phyloP scores from a whole-genome alignment of 2,888 invertebrate genomes.

The Leptopilina drosophilae region DNA sequence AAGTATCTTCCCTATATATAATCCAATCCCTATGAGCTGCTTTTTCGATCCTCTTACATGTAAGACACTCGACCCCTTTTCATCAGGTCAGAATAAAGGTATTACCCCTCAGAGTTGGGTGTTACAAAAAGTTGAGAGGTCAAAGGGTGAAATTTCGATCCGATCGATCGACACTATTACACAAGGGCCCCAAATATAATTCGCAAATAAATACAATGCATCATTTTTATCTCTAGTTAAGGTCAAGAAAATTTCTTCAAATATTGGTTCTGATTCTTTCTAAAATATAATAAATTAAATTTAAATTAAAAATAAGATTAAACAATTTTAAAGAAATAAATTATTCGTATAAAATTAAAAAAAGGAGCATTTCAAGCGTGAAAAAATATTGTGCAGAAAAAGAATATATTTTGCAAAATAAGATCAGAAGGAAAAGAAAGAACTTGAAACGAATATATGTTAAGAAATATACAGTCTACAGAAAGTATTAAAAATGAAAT shows the following conservation, averaged over 20 bases:
- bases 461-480: not conserved
- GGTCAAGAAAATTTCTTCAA: too few species aligned
- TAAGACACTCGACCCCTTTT: not conserved
- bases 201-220: too few species aligned
- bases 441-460: not conserved
- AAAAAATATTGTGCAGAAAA: too few species aligned
- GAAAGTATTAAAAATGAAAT: conserved; percentile 6
- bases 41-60: conserved; percentile 43
- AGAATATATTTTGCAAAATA: not conserved
- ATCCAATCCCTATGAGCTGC: conserved; percentile 14
- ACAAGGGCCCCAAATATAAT: too few species aligned
- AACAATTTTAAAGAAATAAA: too few species aligned
- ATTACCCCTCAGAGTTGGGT: conserved; percentile 38
- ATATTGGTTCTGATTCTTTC: too few species aligned
- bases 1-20: conserved; percentile 39
- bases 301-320: not conserved
- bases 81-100: conserved; percentile 42
- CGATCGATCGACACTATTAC: conserved; percentile 8
- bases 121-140: conserved; percentile 44
- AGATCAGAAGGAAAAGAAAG: not conserved
- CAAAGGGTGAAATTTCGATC: conserved; percentile 48
- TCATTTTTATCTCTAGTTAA: too few species aligned
- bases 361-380: too few species aligned
- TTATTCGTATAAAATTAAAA: too few species aligned
- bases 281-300: not conserved